These are phyloP conservation scores for Agrochola lychnidis DNA, from an alignment of 2,888 invertebrate genomes.

Conservation along the genomic window DNA sequence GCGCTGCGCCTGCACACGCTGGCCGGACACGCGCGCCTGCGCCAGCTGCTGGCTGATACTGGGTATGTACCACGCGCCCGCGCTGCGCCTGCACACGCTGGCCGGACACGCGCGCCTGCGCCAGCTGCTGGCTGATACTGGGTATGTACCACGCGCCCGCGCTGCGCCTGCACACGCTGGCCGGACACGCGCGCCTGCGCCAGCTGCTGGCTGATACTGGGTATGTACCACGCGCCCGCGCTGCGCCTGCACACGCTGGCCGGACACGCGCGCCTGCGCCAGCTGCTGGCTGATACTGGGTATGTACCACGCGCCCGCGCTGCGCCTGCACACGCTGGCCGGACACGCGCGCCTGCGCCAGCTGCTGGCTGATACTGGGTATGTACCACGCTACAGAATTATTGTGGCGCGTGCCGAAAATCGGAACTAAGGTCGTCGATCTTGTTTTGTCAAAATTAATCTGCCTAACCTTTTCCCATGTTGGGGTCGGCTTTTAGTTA, in stretches of 20 bases:
- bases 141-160: slow-evolving; percentile 92
- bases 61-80: slow-evolving; percentile 93
- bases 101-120: slow-evolving; percentile 95
- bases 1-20: slow-evolving; percentile 96
- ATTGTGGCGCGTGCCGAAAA: too few relatives aligned
- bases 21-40: slow-evolving; percentile 95
- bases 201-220: slow-evolving; percentile 98
- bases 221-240: slow-evolving; percentile 91
- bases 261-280: slow-evolving; percentile 95
- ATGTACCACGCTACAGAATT: too few relatives aligned
- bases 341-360: slow-evolving; percentile 96
- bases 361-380: slow-evolving; percentile 97
- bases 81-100: slow-evolving; percentile 95
- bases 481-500: too few relatives aligned
- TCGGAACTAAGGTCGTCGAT: too few relatives aligned
- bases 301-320: slow-evolving; percentile 92
- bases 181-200: slow-evolving; percentile 95
- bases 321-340: slow-evolving; percentile 96
- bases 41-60: slow-evolving; percentile 97
- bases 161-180: slow-evolving; percentile 95
- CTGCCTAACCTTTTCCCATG: too few relatives aligned
- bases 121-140: slow-evolving; percentile 97
- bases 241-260: slow-evolving; percentile 96
- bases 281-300: slow-evolving; percentile 98
- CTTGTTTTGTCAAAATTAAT: too few relatives aligned